A percentile compares a stretch with the other conserved stretches of the same genome.
These are phyloP conservation scores for Machimus atricapillus DNA, from an alignment of 2,888 invertebrate species.

Conservation along the genomic window DNA sequence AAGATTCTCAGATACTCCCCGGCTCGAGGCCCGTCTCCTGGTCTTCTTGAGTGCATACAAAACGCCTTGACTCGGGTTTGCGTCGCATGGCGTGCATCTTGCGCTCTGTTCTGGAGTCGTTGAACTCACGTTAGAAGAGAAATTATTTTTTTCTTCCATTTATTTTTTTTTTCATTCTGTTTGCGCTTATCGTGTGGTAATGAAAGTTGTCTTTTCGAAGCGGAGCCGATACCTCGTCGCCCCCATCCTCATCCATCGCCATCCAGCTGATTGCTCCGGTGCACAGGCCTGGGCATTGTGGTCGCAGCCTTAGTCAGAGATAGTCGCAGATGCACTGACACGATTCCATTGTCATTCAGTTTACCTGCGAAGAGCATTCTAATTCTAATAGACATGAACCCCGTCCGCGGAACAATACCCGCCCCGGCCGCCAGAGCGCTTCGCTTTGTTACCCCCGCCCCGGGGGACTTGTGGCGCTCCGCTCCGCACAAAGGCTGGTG, in stretches of 20 bases:
- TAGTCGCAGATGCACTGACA: constrained; percentile 17
- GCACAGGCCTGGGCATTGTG: not conserved
- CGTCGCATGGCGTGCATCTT: constrained; percentile 12
- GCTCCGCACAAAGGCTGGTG: not conserved
- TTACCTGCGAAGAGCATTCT: constrained; percentile 23
- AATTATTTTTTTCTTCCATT: not conserved
- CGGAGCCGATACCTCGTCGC: not conserved
- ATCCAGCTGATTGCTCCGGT: constrained; percentile 33
- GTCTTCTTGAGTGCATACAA: not conserved
- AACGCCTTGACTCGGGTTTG: not conserved
- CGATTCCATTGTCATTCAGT: constrained; percentile 34
- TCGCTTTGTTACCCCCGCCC: not conserved
- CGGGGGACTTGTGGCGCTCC: not conserved
- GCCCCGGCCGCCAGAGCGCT: not conserved
- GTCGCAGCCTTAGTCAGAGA: not conserved
- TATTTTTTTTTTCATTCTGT: not conserved
- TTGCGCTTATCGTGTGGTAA: not conserved
- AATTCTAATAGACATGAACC: not conserved
- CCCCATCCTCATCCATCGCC: not conserved
- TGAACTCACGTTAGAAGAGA: not conserved
- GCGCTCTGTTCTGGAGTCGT: not conserved
- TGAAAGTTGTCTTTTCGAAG: not conserved
- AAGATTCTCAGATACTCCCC: not conserved
- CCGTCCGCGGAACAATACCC: not conserved
- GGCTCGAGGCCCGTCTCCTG: not conserved